A percentile compares a stretch with the other conserved stretches of the same genome.
phyloP scores from a whole-genome alignment of 2,113 vertebrate species.

The Hystrix cristata region DNA sequence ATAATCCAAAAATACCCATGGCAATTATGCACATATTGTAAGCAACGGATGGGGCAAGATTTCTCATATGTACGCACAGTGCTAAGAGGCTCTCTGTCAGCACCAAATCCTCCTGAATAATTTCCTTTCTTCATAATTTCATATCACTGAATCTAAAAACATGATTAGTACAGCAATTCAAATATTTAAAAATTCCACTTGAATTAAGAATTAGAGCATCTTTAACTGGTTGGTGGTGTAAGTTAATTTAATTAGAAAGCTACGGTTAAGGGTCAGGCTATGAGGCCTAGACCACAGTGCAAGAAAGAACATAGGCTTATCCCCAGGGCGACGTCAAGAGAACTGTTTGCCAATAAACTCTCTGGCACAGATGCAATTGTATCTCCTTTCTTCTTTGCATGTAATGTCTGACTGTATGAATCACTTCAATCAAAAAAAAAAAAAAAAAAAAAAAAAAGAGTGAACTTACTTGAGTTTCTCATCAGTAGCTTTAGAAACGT shows the following conservation, averaged over 20 bases:
- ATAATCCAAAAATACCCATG: constrained; percentile 56
- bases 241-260: constrained; percentile 37
- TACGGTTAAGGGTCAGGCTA: constrained; percentile 1
- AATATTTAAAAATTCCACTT: not conserved
- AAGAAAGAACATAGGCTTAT: not conserved
- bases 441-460: not conserved
- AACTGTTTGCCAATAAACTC: not conserved
- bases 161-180: constrained; percentile 1
- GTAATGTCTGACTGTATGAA: not conserved
- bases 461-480: not conserved
- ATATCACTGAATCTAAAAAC: not conserved
- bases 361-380: not conserved
- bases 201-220: not conserved
- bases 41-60: not conserved
- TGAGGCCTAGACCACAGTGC: not conserved
- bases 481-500: not conserved
- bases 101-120: not conserved
- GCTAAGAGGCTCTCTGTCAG: constrained; percentile 2
- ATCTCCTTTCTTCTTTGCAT: not conserved
- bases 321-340: not conserved
- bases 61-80: constrained; percentile 7
- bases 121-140: constrained; percentile 59
- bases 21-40: constrained; percentile 63
- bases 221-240: not conserved
- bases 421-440: not conserved